phyloP scores from a whole-genome alignment of 2,797 vertebrate genomes.

The Ispidina lecontei region DNA sequence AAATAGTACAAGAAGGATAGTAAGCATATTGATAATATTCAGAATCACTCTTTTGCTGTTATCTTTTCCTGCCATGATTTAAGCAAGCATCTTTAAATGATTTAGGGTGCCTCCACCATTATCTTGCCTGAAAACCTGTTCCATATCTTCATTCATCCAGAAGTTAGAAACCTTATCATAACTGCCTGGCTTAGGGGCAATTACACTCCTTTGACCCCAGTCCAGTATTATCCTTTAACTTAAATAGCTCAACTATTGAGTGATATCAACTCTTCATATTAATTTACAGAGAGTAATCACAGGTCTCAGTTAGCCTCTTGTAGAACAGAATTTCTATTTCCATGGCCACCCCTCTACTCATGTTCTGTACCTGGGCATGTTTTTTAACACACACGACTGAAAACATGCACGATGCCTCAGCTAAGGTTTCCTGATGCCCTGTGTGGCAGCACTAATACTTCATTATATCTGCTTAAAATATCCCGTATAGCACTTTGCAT shows the following conservation, averaged over 20 bases:
- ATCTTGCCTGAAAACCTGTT: neutral
- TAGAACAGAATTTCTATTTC: neutral
- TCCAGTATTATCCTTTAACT: neutral
- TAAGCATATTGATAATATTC: neutral
- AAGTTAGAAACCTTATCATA: neutral
- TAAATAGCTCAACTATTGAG: neutral
- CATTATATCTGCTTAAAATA: neutral
- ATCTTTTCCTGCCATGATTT: neutral
- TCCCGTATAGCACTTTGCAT: neutral
- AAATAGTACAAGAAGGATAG: neutral
- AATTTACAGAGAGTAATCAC: neutral
- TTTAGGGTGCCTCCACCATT: neutral
- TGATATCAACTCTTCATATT: neutral
- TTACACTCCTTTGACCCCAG: neutral
- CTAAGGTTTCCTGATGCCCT: neutral
- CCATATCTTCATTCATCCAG: neutral
- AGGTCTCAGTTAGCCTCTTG: neutral
- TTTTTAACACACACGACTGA: neutral
- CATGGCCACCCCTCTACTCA: fast-evolving
- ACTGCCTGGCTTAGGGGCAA: neutral
- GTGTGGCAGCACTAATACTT: fast-evolving
- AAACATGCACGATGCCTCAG: neutral
- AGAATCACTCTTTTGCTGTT: neutral
- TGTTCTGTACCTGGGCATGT: neutral
- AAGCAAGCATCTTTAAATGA: neutral